Percentiles rank a stretch among this genome's conserved stretches.
Conservation (phyloP, 2,888 invertebrate genomes). For the Drosophila kanekoi region DNA sequence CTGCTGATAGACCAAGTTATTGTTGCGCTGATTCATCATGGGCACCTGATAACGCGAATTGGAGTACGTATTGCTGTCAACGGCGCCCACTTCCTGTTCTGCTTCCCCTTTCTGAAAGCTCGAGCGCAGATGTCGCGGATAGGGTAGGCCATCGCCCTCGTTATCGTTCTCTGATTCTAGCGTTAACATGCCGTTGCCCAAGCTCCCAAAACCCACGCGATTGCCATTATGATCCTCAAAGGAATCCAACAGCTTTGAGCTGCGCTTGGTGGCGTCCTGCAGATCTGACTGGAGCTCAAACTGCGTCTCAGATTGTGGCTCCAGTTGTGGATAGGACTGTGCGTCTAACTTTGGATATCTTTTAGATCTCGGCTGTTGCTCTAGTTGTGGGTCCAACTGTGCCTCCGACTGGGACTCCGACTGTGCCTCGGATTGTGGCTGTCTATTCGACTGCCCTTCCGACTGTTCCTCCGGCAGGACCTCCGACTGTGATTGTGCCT, state of each 20-base stretch:
- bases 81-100: not conserved
- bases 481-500: not conserved
- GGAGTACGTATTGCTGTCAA: constrained; percentile 16
- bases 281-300: not conserved
- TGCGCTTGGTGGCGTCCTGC: not conserved
- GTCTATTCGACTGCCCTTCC: not conserved
- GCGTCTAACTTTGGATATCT: not conserved
- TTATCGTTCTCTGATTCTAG: constrained; percentile 26
- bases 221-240: constrained; percentile 70
- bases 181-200: constrained; percentile 33
- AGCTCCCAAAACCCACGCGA: constrained; percentile 24
- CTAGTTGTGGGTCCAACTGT: not conserved
- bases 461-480: not conserved
- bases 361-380: not conserved
- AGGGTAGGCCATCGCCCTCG: not conserved
- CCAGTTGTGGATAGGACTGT: not conserved
- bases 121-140: constrained; percentile 10
- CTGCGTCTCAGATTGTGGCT: not conserved
- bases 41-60: constrained; percentile 47
- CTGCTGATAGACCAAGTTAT: constrained; percentile 24
- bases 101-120: constrained; percentile 1
- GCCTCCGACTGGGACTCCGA: not conserved
- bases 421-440: not conserved
- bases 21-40: constrained; percentile 41
- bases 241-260: constrained; percentile 34